Base-by-base conservation (phyloP, 2,888 invertebrate species). In the Himalopsyche tibetana region DNA sequence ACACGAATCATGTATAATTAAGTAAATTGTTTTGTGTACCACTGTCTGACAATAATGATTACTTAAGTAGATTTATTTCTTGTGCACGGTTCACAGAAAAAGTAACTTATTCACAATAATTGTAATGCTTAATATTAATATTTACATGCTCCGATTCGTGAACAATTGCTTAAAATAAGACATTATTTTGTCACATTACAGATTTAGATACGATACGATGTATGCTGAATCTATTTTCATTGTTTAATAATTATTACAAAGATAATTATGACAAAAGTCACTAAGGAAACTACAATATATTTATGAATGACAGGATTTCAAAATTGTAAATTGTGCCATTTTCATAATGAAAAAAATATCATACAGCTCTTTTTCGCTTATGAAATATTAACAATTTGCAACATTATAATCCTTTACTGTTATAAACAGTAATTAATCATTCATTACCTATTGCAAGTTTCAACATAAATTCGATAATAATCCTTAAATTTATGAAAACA, bases 391-490 rank as follows among this genome's bases (percentile, higher is more conserved):
- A 51, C 51, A 51, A 74, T 5, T 63, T 28, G 5, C 28, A 63
- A 19, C 9, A 19, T 63, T 63, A 8, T 63, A 38, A 74, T 12
- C 11, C 5, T 36, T 74, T 38, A 80, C 17, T 80, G 45, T 80
- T 45, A 80, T 42, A n/a, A 15, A 80, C 80, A 28, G 40, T 80
- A 42, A 80, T 80, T 80, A 45, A 45, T 45, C n/a, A 80, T 80
- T 74, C 38, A 74, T 74, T 19, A 51, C 15, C 15, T 74, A 74
- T 74, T 74, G 19, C 15, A 38, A 69, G 28, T 28, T 17, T 36
- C 36, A 74, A 38, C 74, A 36, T 38, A 74, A 74, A 36, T 74
- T 38, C 38, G 74, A 12, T 38, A 38, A 74, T 74, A 38, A 36
- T 36, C 74, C 12, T 74, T 36, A 56, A 11, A 28, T 69, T 69